A percentile compares a stretch with the other conserved stretches of the same genome.
Evolutionary conservation across 2,113 vertebrate genomes (phyloP).

Genomic region (Rhagologus leucostigma): DNA sequence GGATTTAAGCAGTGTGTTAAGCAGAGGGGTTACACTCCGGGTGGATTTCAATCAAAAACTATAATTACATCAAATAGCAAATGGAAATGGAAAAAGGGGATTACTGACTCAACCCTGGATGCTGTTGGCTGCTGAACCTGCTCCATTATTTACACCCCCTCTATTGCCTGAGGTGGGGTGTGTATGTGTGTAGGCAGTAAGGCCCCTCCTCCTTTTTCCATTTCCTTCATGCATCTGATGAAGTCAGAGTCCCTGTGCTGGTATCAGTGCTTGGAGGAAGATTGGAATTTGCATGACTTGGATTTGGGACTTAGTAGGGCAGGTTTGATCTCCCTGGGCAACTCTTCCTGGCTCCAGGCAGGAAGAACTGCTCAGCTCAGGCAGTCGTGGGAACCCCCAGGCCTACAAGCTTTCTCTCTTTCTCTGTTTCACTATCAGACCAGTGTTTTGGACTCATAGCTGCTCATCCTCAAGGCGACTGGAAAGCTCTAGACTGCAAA

Average conservation of each 20-base stretch:
- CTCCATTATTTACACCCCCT: constrained; percentile 56
- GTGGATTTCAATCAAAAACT: constrained; percentile 71
- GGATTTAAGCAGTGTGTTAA: constrained; percentile 66
- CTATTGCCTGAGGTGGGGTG: constrained; percentile 31
- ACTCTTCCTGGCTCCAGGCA: not conserved
- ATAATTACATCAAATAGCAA: constrained; percentile 74
- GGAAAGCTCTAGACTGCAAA: not conserved
- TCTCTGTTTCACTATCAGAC: not conserved
- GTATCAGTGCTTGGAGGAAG: constrained; percentile 46
- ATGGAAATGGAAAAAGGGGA: constrained; percentile 70
- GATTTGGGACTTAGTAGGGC: constrained; percentile 45
- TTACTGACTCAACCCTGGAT: constrained; percentile 43
- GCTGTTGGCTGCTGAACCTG: constrained; percentile 46
- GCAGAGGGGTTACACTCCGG: constrained; percentile 45
- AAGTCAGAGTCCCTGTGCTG: constrained; percentile 30
- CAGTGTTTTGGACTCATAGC: not conserved
- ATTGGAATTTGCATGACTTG: constrained; percentile 43
- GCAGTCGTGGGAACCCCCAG: constrained; percentile 37
- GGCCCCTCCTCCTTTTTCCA: constrained; percentile 20
- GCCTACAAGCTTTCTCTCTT: not conserved
- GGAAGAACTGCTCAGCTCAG: not conserved
- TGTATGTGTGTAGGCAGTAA: constrained; percentile 40
- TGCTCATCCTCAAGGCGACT: not conserved
- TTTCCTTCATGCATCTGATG: constrained; percentile 45
- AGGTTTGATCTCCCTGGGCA: constrained; percentile 27